Base-by-base conservation (phyloP, 2,888 invertebrate species). In the Tanypteryx hageni region DNA sequence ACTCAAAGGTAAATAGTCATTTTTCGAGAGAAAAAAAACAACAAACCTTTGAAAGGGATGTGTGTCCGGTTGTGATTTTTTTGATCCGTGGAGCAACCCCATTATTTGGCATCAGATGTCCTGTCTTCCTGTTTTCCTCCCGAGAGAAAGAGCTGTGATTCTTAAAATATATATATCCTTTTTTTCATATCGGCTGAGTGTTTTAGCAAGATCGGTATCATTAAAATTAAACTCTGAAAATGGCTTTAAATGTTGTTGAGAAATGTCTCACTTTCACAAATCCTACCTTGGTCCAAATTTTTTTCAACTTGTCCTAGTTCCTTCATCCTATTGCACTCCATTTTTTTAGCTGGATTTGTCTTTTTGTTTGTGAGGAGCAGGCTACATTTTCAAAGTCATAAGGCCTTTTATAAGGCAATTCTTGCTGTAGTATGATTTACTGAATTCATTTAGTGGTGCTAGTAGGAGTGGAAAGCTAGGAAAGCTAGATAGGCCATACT, bases 61-160 rank as follows among this genome's bases (percentile, higher is more conserved):
- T 86, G 86, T 89, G 89, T 89, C 64, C 68, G 16, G 64, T 68
- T 64, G 64, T 89, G 89, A 68, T 64, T 68, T 89, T 89, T 89
- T 89, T 86, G 27, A 44, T n/a, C 44, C 68, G 10, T 18, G n/a
- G 31, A 89, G 56, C 44, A 64, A 61, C 89, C 68, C 89, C 61
- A 89, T 89, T 68, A n/a, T 89, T 89, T 89, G 89, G 89, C 89
- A 89, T 89, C 89, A 89, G 89, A 89, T 89, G 89, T 89, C 64
- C 89, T 89, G 89, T 89, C 58, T 89, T 89, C 89, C 76, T 89
- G 61, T 89, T 89, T 56, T 89, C 89, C 64, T 89, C 13, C 89
- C 44, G n/a, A 76, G 76, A 76, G 22, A 18, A 89, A 64, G 89
- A 89, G 68, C 89, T 89, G 89, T 89, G 89, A 89, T 89, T 89